Evolutionary conservation across 2,797 vertebrate genomes (phyloP), one percentile per base, ranked within the genome.

Genomic region (Knipowitschia caucasica): DNA sequence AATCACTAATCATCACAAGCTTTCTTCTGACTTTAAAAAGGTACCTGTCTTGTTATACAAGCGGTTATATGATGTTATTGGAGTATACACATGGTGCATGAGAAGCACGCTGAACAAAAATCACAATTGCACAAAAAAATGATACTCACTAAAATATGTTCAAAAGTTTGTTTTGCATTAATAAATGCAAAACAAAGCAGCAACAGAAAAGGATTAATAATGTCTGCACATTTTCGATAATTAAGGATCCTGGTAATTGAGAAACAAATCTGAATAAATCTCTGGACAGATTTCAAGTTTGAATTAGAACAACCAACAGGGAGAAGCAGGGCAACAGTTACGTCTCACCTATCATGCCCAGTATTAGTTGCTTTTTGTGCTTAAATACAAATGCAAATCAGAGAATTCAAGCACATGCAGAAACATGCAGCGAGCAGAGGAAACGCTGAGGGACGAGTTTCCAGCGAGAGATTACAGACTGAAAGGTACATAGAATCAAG

Each of bases 401-500:
- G 51, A 43, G 25, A 4, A 54, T 20, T 27, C 10, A 30, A 26
- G 1, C 21, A 35, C 25, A 20, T 23, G 9, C 38, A 59, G 25
- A 14, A 4, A 14, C 15, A 11, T 53, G 54, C 31, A 39, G 31
- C 4, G 4, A 15, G 15, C 35, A n/a, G 14, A 15, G 42, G 3
- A 10, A 45, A 46, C 21, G 15, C 44, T 30, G 33, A 66, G 65
- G 78, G 77, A 86, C 76, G 80, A 77, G 54, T 77, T 84, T 82
- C 64, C 73, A 81, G 7, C 43, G 60, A 55, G 34, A 33, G 18
- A 31, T 5, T 46, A 29, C 1, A 30, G 44, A 15, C 2, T 18
- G n/a, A n/a, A n/a, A n/a, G n/a, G n/a, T n/a, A n/a, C n/a, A n/a
- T n/a, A n/a, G n/a, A n/a, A n/a, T n/a, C n/a, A n/a, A n/a, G n/a